A percentile compares a stretch with the other conserved stretches of the same genome.
Conservation (phyloP, 2,888 invertebrate genomes). For the Himalopsyche kuldschensis region DNA sequence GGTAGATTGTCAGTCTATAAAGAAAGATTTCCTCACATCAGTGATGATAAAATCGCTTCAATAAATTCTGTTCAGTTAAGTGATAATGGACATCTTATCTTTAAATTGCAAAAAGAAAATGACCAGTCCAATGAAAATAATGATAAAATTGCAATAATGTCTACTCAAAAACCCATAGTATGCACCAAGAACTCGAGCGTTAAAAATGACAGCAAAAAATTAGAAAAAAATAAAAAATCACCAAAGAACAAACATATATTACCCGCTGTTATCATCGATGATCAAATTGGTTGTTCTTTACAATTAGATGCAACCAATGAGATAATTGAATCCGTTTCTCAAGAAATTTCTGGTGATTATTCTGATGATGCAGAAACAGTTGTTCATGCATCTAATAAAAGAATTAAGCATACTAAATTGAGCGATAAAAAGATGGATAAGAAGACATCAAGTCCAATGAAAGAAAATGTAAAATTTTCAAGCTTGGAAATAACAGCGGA, state of each 20-base stretch:
- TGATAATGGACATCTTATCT: conserved; percentile 39
- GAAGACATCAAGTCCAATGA: neutral
- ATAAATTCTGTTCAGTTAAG: conserved; percentile 37
- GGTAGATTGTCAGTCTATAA: conserved; percentile 8
- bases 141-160: neutral
- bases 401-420: neutral
- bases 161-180: neutral
- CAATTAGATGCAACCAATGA: neutral
- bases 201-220: neutral
- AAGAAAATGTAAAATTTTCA: neutral
- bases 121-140: neutral
- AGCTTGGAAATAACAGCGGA: neutral
- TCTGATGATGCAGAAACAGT: neutral
- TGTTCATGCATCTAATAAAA: neutral
- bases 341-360: neutral
- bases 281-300: neutral
- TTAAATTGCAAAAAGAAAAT: conserved; percentile 36
- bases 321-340: neutral
- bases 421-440: neutral
- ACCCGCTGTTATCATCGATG: neutral
- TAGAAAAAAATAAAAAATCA: neutral
- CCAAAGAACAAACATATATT: neutral
- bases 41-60: conserved; percentile 25
- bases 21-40: conserved; percentile 2
- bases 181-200: neutral